Evolutionary conservation across 2,113 vertebrate genomes (phyloP).

Genomic region (Tympanuchus pallidicinctus): DNA sequence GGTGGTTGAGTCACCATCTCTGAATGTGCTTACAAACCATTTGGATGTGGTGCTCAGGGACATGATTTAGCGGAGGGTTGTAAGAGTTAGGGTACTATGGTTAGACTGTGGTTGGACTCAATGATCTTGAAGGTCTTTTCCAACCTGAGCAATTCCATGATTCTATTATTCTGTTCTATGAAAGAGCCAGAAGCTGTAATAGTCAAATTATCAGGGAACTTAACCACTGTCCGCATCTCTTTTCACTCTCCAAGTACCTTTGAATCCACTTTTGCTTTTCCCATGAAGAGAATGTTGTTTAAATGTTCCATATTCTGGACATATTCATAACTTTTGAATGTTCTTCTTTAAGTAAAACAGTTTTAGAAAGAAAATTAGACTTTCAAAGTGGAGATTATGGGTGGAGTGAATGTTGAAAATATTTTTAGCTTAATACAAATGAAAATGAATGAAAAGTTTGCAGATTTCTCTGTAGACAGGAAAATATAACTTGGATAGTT

Average conservation of each 20-base stretch:
- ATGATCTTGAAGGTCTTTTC: too few species aligned
- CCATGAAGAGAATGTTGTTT: neutral
- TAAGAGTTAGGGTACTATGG: too few species aligned
- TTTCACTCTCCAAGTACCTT: neutral
- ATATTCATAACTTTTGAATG: neutral
- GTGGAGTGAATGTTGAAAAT: neutral
- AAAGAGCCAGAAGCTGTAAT: conserved; percentile 14
- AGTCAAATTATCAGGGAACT: conserved; percentile 5
- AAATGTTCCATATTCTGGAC: neutral
- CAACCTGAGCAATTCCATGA: too few species aligned
- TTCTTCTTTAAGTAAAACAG: conserved; percentile 42
- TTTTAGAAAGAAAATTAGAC: conserved; percentile 44
- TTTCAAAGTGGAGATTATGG: neutral
- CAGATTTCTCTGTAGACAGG: neutral
- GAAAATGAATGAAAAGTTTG: neutral
- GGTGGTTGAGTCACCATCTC: too few species aligned
- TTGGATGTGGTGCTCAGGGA: too few species aligned
- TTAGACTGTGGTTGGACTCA: too few species aligned
- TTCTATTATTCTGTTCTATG: too few species aligned
- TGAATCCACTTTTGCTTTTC: neutral
- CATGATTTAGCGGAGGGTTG: too few species aligned
- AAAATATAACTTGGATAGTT: neutral
- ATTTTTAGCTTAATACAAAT: neutral
- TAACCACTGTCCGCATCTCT: neutral
- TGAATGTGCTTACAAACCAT: too few species aligned